A percentile compares a stretch with the other conserved stretches of the same genome.
phyloP scores from a whole-genome alignment of 2,797 vertebrate species.

The Lepidocolaptes lacrymiger region DNA sequence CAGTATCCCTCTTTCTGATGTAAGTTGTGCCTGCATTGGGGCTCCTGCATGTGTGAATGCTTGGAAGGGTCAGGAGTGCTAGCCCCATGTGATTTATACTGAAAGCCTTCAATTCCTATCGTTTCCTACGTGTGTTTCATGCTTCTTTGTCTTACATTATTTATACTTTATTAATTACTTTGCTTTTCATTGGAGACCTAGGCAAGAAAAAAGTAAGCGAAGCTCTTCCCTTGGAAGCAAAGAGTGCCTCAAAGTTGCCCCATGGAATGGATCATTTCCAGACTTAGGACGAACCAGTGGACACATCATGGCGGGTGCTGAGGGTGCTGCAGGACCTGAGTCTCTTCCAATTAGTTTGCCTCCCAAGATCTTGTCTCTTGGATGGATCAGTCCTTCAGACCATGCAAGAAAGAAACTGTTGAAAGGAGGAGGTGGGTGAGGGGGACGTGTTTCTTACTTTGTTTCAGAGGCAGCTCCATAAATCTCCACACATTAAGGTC shows the following conservation, averaged over 20 bases:
- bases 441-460: not conserved
- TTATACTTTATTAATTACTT: not conserved
- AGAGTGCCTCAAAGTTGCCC: not conserved
- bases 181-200: not conserved
- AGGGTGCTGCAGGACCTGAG: not conserved
- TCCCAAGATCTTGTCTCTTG: not conserved
- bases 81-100: not conserved
- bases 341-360: not conserved
- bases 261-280: not conserved
- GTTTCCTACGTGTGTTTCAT: not conserved
- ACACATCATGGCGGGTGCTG: not conserved
- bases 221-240: not conserved
- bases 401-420: not conserved
- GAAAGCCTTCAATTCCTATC: not conserved
- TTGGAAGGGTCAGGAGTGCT: not conserved
- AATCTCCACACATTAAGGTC: not conserved
- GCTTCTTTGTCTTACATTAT: not conserved
- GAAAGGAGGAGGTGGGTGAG: slow-evolving; percentile 13
- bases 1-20: not conserved
- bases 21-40: not conserved
- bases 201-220: not conserved
- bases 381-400: not conserved
- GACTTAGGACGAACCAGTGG: not conserved
- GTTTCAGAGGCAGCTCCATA: not conserved
- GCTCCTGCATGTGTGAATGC: not conserved